Percentiles rank a stretch among this genome's conserved stretches.
Evolutionary conservation across 2,113 vertebrate genomes (phyloP).

Genomic region (Actenoides hombroni): DNA sequence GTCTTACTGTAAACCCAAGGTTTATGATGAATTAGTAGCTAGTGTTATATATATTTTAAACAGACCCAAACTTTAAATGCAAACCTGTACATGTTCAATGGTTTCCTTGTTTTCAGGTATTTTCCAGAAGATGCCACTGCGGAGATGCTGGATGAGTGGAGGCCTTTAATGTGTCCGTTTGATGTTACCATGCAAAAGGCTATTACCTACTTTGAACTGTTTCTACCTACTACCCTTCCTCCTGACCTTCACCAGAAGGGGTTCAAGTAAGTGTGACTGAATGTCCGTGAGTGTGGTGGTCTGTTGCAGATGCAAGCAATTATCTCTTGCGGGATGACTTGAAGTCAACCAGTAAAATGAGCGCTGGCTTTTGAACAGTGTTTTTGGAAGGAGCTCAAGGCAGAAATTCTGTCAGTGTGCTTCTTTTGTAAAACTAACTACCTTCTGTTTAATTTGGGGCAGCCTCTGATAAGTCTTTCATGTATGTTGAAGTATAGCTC

Average conservation of each 20-base stretch:
- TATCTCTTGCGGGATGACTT: background rate
- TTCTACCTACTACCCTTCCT: conserved; percentile 94
- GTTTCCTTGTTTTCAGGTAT: conserved; percentile 78
- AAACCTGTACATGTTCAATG: background rate
- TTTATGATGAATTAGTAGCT: background rate
- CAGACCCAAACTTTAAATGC: background rate
- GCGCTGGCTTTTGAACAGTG: background rate
- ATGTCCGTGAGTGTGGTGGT: background rate
- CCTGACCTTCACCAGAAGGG: conserved; percentile 92
- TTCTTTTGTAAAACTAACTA: background rate
- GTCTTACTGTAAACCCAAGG: background rate
- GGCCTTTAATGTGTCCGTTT: conserved; percentile 95
- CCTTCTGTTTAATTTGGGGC: background rate
- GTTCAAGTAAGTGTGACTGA: conserved; percentile 84
- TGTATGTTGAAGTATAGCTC: background rate
- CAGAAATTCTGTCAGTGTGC: background rate
- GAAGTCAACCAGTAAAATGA: background rate
- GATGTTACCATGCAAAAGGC: conserved; percentile 98
- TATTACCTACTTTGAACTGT: conserved; percentile 95
- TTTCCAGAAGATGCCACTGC: conserved; percentile 89
- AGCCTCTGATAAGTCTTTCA: background rate
- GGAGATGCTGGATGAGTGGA: conserved; percentile 97
- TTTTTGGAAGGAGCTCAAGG: background rate
- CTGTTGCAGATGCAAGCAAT: background rate
- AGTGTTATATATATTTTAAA: background rate